These are phyloP conservation scores for Rotaria macrura DNA, from an alignment of 2,888 invertebrate species.

Conservation along the genomic window DNA sequence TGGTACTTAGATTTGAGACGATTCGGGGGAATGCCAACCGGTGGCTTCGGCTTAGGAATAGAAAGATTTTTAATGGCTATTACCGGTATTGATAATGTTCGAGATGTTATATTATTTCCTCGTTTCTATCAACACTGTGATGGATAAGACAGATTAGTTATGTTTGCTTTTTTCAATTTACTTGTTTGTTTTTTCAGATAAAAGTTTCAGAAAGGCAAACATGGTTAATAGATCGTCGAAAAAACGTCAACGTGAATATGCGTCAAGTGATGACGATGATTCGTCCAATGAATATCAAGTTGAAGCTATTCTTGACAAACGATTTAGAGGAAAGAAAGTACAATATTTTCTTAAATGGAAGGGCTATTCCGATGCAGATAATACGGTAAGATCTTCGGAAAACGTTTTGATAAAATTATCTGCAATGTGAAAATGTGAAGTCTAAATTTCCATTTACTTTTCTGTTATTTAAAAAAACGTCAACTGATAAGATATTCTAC, in stretches of 20 bases:
- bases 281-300: not conserved
- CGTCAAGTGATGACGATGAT: not conserved
- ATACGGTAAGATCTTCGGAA: not conserved
- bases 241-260: not conserved
- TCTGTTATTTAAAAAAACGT: too few relatives aligned
- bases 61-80: slow-evolving; percentile 76
- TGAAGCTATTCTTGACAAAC: not conserved
- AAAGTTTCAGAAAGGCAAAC: not conserved
- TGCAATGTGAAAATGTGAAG: too few relatives aligned
- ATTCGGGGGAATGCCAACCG: slow-evolving; percentile 59
- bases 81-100: slow-evolving; percentile 72
- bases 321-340: not conserved
- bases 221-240: not conserved
- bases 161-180: not conserved
- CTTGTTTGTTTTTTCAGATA: not conserved
- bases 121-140: slow-evolving; percentile 50
- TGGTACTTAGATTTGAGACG: slow-evolving; percentile 79
- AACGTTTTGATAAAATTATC: too few relatives aligned
- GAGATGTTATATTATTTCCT: slow-evolving; percentile 86
- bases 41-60: slow-evolving; percentile 89
- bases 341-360: not conserved
- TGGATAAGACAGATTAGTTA: not conserved
- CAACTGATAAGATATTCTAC: too few relatives aligned
- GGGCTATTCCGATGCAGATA: not conserved
- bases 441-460: too few relatives aligned